phyloP scores from a whole-genome alignment of 2,888 invertebrate species.

The Caenorhabditis imperialis region DNA sequence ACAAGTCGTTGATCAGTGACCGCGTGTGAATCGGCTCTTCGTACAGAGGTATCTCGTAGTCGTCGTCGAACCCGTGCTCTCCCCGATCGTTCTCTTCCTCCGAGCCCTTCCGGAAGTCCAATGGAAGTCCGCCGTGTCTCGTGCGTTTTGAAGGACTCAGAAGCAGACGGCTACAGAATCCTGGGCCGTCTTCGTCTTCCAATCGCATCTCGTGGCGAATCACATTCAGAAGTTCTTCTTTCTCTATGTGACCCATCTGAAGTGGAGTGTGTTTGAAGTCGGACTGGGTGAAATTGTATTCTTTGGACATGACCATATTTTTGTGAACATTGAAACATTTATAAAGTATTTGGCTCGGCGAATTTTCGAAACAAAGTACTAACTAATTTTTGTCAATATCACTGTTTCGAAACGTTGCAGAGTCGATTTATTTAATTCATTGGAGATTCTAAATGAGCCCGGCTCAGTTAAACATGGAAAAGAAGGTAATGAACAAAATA shows the following conservation, averaged over 20 bases:
- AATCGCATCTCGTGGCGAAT: conserved; percentile 60
- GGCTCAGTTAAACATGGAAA: no score
- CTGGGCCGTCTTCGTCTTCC: conserved; percentile 63
- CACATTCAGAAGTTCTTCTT: conserved; percentile 57
- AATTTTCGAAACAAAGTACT: no score
- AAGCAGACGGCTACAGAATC: conserved; percentile 48
- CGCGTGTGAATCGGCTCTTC: conserved; percentile 52
- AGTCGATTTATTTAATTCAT: no score
- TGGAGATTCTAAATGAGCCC: no score
- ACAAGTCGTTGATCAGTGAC: conserved; percentile 28
- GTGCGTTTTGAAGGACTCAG: conserved; percentile 39
- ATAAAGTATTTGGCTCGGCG: no score
- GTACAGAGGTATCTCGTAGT: conserved; percentile 59
- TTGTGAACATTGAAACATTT: no score
- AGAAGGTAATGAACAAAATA: not conserved
- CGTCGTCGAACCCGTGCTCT: conserved; percentile 22
- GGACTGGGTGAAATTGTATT: not conserved
- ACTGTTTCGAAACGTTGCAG: no score
- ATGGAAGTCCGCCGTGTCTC: conserved; percentile 63
- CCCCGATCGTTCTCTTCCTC: conserved; percentile 35
- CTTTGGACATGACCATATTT: no score
- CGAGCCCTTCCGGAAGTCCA: conserved; percentile 51
- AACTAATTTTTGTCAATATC: no score
- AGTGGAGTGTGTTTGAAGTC: not conserved
- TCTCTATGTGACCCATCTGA: conserved; percentile 59